A percentile compares a stretch with the other conserved stretches of the same genome.
These are phyloP conservation scores for Poecilus cupreus DNA, from an alignment of 2,888 invertebrate genomes.

Conservation along the genomic window DNA sequence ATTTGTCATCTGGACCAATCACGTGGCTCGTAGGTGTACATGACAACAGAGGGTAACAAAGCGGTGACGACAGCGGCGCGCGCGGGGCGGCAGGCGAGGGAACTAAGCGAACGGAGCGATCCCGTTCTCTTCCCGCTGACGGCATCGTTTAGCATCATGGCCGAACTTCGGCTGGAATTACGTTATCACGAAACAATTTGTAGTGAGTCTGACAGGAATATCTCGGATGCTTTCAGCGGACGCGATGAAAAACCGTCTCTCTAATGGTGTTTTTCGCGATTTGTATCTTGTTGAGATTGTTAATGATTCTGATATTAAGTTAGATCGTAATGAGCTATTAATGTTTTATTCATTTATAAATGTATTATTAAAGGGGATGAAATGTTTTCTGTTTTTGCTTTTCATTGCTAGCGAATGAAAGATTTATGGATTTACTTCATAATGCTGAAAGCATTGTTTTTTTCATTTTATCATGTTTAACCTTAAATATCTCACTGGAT, in stretches of 20 bases:
- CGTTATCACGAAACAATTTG: conserved; percentile 56
- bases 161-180: conserved; percentile 38
- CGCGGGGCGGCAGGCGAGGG: not conserved
- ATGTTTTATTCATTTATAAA: conserved; percentile 27
- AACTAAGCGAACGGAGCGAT: not conserved
- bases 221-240: conserved; percentile 14
- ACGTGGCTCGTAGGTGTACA: conserved; percentile 25
- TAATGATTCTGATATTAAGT: conserved; percentile 27
- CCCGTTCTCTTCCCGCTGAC: conserved; percentile 15
- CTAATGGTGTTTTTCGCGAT: conserved; percentile 27
- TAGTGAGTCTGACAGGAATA: conserved; percentile 46
- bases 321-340: conserved; percentile 36
- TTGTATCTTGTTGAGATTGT: conserved; percentile 22
- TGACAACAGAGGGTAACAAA: not conserved
- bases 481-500: no score
- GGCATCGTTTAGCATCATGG: conserved; percentile 53
- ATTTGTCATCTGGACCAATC: conserved; percentile 56
- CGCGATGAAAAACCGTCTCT: not conserved
- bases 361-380: conserved; percentile 6
- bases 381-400: not conserved
- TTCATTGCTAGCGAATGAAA: not conserved
- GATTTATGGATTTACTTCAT: not conserved
- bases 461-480: no score
- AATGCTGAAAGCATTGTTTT: not conserved
- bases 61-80: not conserved